phyloP scores from a whole-genome alignment of 2,113 vertebrate genomes.

The Bombycilla garrulus region DNA sequence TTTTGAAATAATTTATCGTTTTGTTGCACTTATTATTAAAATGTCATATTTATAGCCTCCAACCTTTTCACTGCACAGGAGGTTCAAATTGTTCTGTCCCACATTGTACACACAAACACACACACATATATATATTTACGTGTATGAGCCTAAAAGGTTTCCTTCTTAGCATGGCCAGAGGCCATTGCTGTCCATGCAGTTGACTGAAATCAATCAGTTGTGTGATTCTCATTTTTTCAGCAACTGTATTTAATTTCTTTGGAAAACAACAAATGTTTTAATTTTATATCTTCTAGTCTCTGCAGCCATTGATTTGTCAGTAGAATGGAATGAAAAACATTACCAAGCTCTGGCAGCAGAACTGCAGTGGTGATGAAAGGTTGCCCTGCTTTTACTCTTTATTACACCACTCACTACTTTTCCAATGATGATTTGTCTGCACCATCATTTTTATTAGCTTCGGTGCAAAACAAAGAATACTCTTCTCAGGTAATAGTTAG shows the following conservation, averaged over 20 bases:
- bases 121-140: not conserved
- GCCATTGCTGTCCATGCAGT: not conserved
- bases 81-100: not conserved
- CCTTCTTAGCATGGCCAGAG: not conserved
- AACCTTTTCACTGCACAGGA: not conserved
- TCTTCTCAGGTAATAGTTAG: not conserved
- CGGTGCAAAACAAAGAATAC: not conserved
- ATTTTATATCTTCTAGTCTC: not conserved
- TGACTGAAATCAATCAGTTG: not conserved
- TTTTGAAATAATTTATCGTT: not conserved
- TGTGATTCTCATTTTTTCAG: not conserved
- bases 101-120: not conserved
- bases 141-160: not conserved
- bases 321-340: constrained; percentile 27
- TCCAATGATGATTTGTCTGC: not conserved
- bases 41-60: not conserved
- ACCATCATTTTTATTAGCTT: not conserved
- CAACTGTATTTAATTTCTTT: not conserved
- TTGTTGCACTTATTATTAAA: not conserved
- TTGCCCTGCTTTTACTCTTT: constrained; percentile 13
- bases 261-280: not conserved
- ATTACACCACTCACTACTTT: not conserved
- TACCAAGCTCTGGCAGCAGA: not conserved
- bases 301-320: constrained; percentile 9
- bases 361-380: not conserved